Base-by-base conservation (phyloP, 1,140 invertebrate genomes). In the Lucilia cuprina region DNA sequence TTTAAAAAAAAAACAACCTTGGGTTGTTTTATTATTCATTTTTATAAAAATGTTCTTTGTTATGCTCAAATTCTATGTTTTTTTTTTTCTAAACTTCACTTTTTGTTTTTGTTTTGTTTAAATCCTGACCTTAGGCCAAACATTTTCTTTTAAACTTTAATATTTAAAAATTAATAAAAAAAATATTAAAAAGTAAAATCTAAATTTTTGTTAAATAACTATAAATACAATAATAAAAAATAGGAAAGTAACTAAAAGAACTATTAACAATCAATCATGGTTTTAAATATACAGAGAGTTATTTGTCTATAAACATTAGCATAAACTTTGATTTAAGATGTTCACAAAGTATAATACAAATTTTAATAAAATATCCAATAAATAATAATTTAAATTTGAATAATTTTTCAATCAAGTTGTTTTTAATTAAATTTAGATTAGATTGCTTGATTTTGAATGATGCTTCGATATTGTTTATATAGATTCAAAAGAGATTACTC, bases 81-180 rank as follows among this genome's bases (percentile, higher is more conserved):
- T n/a, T 17, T 5, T 60, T 60, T 60, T 60, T 60, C 50, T 60
- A 5, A 17, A 60, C 50, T 60, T 60, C 50, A n/a, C 5, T 5
- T 30, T 60, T 60, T 14, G 50, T 55, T 14, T 55, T 55, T 12
- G 50, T 5, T 0, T 60, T 60, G 13, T 14, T 14, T 74, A 41
- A 41, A 2, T 84, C 50, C 34, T 82, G 84, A 84, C 84, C 84
- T 84, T 84, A 65, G 84, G 84, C 17, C 84, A 84, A 60, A 84
- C 74, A 84, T 82, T 84, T 78, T 74, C 41, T 21, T 84, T 74
- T 55, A 55, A 30, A 60, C 55, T 41, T 65, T 41, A 70, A 65
- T 70, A 41, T 5, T 83, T 83, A 19, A 35, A 70, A 60, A 82
- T 10, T 30, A 60, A 70, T 17, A 70, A 83, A 65, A 34, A 65